Conservation (phyloP, 2,888 invertebrate species). For the Pherbina coryleti region DNA sequence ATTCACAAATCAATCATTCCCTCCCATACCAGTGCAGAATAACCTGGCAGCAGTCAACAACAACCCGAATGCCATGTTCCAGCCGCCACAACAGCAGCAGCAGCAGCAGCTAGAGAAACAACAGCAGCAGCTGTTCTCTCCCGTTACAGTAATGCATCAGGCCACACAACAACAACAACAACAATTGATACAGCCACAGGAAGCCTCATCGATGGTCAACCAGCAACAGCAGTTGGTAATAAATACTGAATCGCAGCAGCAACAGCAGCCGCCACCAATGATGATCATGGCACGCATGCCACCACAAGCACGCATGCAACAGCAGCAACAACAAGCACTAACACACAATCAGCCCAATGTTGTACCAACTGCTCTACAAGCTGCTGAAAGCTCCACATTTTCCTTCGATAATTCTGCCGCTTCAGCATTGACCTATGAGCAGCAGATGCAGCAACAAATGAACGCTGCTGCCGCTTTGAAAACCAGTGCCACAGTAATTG, state of each 20-base stretch:
- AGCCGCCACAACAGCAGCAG: slow-evolving; percentile 54
- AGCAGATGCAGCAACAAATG: slow-evolving; percentile 61
- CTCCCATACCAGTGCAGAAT: slow-evolving; percentile 61
- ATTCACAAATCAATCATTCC: slow-evolving; percentile 87
- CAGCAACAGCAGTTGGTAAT: slow-evolving; percentile 32
- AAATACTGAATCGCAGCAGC: slow-evolving; percentile 49
- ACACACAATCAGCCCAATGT: slow-evolving; percentile 51
- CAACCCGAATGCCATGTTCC: slow-evolving; percentile 52
- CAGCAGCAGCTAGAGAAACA: slow-evolving; percentile 47
- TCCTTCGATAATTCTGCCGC: slow-evolving; percentile 57
- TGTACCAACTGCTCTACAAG: slow-evolving; percentile 35
- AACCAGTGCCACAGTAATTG: slow-evolving; percentile 37
- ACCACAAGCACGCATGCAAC: slow-evolving; percentile 46
- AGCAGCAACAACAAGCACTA: slow-evolving; percentile 42
- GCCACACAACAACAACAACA: slow-evolving; percentile 18
- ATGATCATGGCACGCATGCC: slow-evolving; percentile 58
- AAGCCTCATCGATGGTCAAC: slow-evolving; percentile 27
- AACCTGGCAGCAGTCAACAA: slow-evolving; percentile 41
- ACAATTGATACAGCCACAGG: slow-evolving; percentile 1
- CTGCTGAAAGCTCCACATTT: slow-evolving; percentile 47
- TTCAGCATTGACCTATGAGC: slow-evolving; percentile 54
- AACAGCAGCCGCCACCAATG: slow-evolving; percentile 54
- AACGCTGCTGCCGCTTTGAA: slow-evolving; percentile 47
- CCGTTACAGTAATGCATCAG: slow-evolving; percentile 47
- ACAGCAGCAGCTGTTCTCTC: slow-evolving; percentile 57